Conservation (phyloP, 2,888 invertebrate species). For the Sinopyrophorus schimmeli region DNA sequence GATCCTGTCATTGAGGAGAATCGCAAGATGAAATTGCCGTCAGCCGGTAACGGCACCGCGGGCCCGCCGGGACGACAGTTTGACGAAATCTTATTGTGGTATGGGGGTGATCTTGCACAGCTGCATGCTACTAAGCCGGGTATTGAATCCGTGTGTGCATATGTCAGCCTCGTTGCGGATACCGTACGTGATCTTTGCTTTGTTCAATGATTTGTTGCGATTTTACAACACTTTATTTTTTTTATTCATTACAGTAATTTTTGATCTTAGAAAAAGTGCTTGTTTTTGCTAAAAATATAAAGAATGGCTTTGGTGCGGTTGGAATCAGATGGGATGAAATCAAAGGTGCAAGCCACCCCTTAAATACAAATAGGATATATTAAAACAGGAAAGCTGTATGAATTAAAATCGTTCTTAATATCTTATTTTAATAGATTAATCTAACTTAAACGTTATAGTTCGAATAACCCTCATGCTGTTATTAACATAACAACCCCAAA, state of each 20-base stretch:
- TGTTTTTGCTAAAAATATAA: no score
- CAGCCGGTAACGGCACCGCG: slow-evolving; percentile 3
- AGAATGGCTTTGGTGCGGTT: no score
- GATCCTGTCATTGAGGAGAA: slow-evolving; percentile 49
- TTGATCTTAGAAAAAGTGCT: no score
- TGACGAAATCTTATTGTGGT: slow-evolving; percentile 43
- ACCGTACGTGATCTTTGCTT: slow-evolving; percentile 45
- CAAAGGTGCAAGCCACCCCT: slow-evolving; percentile 41
- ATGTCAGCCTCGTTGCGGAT: slow-evolving; percentile 52
- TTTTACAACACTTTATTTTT: slow-evolving; percentile 41
- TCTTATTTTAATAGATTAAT: slow-evolving; percentile 15
- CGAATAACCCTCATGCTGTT: slow-evolving; percentile 4
- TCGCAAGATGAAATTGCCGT: slow-evolving; percentile 43
- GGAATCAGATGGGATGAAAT: no score
- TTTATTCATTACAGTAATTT: neutral
- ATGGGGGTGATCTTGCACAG: slow-evolving; percentile 50
- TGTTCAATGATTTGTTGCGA: slow-evolving; percentile 51
- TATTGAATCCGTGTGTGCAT: slow-evolving; percentile 53
- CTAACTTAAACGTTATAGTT: slow-evolving; percentile 7
- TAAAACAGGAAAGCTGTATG: slow-evolving; percentile 12
- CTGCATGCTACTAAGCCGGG: slow-evolving; percentile 51
- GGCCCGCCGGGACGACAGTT: slow-evolving; percentile 1
- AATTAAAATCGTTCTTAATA: slow-evolving; percentile 15
- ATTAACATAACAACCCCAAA: no score
- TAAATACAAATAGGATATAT: slow-evolving; percentile 6